Evolutionary conservation across 2,888 invertebrate genomes (phyloP).

Genomic region (Erynnis tages): DNA sequence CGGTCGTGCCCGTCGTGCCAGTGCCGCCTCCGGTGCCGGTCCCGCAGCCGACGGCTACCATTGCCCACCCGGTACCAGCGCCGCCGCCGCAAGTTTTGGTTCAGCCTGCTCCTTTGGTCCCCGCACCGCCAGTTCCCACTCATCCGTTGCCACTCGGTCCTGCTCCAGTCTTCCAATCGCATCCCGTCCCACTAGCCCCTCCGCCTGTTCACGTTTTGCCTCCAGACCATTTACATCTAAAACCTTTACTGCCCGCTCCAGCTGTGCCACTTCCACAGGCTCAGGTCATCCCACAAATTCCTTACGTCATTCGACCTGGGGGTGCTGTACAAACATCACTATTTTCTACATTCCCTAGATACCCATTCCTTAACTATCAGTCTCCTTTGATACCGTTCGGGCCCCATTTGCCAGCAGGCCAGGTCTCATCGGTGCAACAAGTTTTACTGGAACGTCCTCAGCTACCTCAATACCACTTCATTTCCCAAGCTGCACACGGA

Average conservation of each 20-base stretch:
- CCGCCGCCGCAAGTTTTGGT: slow-evolving; percentile 35
- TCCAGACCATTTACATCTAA: slow-evolving; percentile 50
- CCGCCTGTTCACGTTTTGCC: slow-evolving; percentile 47
- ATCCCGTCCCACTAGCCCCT: slow-evolving; percentile 43
- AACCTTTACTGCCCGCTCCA: slow-evolving; percentile 49
- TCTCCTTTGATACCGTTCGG: slow-evolving; percentile 45
- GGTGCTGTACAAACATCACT: slow-evolving; percentile 68
- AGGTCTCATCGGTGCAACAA: slow-evolving; percentile 34
- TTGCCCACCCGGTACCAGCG: slow-evolving; percentile 29
- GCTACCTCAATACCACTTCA: slow-evolving; percentile 48
- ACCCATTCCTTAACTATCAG: slow-evolving; percentile 62
- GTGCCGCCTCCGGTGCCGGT: slow-evolving; percentile 28
- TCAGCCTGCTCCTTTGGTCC: slow-evolving; percentile 45
- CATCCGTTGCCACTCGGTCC: slow-evolving; percentile 55
- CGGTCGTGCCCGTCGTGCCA: slow-evolving; percentile 53
- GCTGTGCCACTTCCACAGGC: slow-evolving; percentile 48
- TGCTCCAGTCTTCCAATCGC: slow-evolving; percentile 42
- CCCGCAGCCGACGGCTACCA: slow-evolving; percentile 16
- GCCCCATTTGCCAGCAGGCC: slow-evolving; percentile 33
- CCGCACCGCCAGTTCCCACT: slow-evolving; percentile 48
- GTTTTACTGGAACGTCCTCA: slow-evolving; percentile 55
- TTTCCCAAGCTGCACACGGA: slow-evolving; percentile 43
- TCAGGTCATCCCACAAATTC: slow-evolving; percentile 39
- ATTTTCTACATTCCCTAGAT: slow-evolving; percentile 72
- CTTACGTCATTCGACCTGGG: slow-evolving; percentile 67